phyloP scores from a whole-genome alignment of 2,888 invertebrate genomes.

The Aspidapion aeneum region DNA sequence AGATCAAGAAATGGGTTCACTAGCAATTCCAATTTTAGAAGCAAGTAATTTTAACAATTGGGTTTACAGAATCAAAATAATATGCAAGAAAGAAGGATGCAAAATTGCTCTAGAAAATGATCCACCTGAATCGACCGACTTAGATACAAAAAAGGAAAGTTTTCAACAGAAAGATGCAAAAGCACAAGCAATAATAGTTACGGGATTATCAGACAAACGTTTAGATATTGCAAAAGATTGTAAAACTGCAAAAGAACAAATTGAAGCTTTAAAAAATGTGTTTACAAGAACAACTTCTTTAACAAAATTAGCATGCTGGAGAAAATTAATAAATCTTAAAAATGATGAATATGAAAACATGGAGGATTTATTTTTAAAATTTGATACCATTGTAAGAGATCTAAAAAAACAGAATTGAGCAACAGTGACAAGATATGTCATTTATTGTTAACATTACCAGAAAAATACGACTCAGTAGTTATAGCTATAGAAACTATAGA shows the following conservation, averaged over 20 bases:
- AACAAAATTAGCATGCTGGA: conserved; percentile 19
- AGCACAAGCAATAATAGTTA: conserved; percentile 21
- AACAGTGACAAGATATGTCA: neutral
- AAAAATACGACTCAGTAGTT: conserved; percentile 3
- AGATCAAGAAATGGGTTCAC: no score
- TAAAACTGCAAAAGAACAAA: conserved; percentile 17
- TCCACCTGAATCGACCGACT: no score
- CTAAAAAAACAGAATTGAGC: neutral
- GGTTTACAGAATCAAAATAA: no score
- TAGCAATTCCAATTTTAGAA: no score
- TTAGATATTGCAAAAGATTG: conserved; percentile 24
- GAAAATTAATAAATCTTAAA: conserved; percentile 8
- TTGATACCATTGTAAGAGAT: conserved; percentile 18
- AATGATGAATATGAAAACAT: neutral
- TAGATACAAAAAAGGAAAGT: neutral
- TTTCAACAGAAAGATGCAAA: conserved; percentile 11
- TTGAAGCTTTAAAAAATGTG: conserved; percentile 19
- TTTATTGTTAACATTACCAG: neutral
- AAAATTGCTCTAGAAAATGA: no score
- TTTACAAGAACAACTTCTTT: conserved; percentile 21
- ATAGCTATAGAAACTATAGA: neutral
- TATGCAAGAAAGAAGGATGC: no score
- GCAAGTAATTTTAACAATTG: no score
- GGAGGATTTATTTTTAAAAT: conserved; percentile 21
- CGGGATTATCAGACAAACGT: no score